Conservation (phyloP, 2,797 vertebrate genomes). For the Hephaestus fuliginosus region DNA sequence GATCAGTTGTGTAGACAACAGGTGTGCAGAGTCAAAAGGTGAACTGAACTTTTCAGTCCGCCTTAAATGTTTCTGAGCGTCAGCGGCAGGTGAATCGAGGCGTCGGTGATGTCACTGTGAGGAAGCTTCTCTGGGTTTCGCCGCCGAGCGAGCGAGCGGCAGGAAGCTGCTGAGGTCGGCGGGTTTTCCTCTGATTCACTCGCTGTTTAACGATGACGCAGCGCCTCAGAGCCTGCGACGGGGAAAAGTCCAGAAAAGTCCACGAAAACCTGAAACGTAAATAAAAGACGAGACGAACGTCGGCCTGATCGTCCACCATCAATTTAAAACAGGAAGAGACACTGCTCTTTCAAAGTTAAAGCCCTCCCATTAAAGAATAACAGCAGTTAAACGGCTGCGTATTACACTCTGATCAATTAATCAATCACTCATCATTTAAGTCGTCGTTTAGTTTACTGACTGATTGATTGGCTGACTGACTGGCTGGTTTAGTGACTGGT, state of each 20-base stretch:
- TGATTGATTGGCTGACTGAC: too few species aligned
- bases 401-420: not conserved
- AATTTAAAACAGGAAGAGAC: too few species aligned
- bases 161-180: constrained; percentile 68
- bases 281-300: not conserved
- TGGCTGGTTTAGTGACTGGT: not conserved
- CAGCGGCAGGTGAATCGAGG: constrained; percentile 2
- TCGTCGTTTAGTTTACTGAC: too few species aligned
- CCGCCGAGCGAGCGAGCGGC: constrained; percentile 22
- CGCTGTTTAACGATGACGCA: not conserved
- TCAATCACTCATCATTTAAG: too few species aligned
- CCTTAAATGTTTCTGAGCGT: constrained; percentile 21
- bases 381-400: not conserved
- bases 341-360: too few species aligned
- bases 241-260: not conserved
- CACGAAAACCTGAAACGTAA: not conserved
- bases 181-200: constrained; percentile 62
- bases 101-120: constrained; percentile 15
- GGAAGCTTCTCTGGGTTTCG: constrained; percentile 46
- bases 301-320: too few species aligned
- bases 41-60: not conserved
- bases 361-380: not conserved
- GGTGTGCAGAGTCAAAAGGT: too few species aligned
- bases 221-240: not conserved
- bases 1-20: too few species aligned